phyloP scores from a whole-genome alignment of 2,888 invertebrate species.

The Panopea generosa region DNA sequence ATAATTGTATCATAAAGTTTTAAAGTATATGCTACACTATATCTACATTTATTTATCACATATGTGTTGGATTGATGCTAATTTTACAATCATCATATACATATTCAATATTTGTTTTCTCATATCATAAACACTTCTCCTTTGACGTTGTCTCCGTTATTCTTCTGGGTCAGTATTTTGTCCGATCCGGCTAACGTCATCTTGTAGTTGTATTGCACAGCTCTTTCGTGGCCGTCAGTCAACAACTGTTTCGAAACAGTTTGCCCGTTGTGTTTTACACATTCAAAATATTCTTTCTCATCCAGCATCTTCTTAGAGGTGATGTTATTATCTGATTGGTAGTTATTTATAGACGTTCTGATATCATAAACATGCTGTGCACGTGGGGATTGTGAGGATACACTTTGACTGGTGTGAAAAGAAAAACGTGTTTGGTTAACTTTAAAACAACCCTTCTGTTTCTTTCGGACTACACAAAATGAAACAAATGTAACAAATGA shows the following conservation, averaged over 20 bases:
- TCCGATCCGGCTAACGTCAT: constrained; percentile 56
- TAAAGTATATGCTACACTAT: too few species aligned
- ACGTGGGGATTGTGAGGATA: background rate
- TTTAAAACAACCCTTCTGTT: constrained; percentile 57
- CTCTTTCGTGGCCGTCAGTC: constrained; percentile 41
- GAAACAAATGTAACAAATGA: too few species aligned
- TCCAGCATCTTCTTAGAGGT: background rate
- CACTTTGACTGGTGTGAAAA: constrained; percentile 15
- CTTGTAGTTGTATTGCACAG: constrained; percentile 59
- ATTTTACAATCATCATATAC: too few species aligned
- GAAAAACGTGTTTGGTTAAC: constrained; percentile 37
- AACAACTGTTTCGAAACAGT: constrained; percentile 30
- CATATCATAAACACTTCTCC: too few species aligned
- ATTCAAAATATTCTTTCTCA: background rate
- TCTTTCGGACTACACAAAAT: constrained; percentile 33
- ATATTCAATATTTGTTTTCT: too few species aligned
- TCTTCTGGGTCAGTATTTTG: background rate
- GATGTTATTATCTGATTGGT: background rate
- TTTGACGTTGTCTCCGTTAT: too few species aligned
- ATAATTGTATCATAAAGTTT: too few species aligned
- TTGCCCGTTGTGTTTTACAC: background rate
- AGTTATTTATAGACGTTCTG: background rate
- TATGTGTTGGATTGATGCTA: too few species aligned
- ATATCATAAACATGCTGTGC: background rate
- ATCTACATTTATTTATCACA: too few species aligned